Conservation (phyloP, 2,113 vertebrate species). For the Brachypodius melanocephalos region DNA sequence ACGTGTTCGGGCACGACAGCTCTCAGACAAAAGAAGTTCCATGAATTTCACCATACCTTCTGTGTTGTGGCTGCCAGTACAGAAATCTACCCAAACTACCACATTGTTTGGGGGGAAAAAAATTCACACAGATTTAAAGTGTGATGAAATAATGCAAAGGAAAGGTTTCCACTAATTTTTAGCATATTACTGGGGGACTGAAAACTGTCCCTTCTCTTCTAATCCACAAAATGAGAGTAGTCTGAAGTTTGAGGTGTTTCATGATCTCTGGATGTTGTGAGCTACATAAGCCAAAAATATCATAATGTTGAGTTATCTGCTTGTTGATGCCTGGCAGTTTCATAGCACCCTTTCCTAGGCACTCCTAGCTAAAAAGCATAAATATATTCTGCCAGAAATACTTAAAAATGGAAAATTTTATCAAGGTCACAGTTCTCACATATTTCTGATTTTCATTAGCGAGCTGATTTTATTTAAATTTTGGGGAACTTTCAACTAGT, state of each 20-base stretch:
- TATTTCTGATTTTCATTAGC: conserved; percentile 22
- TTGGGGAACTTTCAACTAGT: not conserved
- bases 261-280: not conserved
- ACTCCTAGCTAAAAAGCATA: not conserved
- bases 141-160: not conserved
- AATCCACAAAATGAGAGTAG: not conserved
- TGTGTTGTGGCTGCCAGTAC: not conserved
- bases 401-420: conserved; percentile 1
- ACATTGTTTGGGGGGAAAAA: not conserved
- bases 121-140: not conserved
- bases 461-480: not conserved
- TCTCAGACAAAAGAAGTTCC: not conserved
- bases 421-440: not conserved
- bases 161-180: not conserved
- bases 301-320: not conserved
- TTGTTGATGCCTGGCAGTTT: not conserved
- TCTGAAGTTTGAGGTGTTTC: not conserved
- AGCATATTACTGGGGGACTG: rapidly evolving
- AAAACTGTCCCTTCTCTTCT: not conserved
- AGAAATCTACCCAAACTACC: not conserved
- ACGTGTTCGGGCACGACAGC: not conserved
- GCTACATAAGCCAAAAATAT: not conserved
- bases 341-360: not conserved
- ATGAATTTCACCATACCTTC: not conserved
- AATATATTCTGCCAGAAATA: not conserved